A percentile compares a stretch with the other conserved stretches of the same genome.
Conservation (phyloP, 2,888 invertebrate species). For the Phalangium opilio region DNA sequence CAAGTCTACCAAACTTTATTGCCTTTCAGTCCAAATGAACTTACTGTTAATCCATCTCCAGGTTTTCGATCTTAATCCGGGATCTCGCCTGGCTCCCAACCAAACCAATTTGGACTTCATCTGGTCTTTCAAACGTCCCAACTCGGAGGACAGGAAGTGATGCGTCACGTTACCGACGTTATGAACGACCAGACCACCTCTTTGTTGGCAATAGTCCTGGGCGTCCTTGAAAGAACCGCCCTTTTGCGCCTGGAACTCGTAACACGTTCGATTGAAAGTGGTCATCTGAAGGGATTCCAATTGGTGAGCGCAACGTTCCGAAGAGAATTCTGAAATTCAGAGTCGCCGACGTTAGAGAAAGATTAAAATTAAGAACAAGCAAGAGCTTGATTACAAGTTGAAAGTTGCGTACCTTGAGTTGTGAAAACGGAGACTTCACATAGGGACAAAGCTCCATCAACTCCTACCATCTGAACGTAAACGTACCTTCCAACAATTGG, state of each 20-base stretch:
- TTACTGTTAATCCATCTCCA: conserved; percentile 18
- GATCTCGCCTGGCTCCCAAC: conserved; percentile 76
- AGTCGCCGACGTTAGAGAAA: no score
- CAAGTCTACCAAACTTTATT: no score
- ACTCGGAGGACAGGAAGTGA: conserved; percentile 19
- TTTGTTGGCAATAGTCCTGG: conserved; percentile 47
- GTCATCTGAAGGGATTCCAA: conserved; percentile 54
- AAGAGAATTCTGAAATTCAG: conserved; percentile 51
- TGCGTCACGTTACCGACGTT: conserved; percentile 23
- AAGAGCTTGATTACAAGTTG: no score
- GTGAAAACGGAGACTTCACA: conserved; percentile 88
- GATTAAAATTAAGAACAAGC: no score
- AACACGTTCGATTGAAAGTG: conserved; percentile 71
- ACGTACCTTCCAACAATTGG: conserved; percentile 72
- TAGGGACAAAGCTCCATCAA: conserved; percentile 71
- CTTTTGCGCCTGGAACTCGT: conserved; percentile 66
- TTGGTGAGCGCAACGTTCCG: conserved; percentile 57
- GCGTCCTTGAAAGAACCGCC: conserved; percentile 73
- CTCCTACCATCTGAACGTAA: conserved; percentile 73
- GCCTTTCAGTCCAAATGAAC: background rate
- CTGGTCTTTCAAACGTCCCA: conserved; percentile 19
- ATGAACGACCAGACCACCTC: conserved; percentile 31
- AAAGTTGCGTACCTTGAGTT: conserved; percentile 61
- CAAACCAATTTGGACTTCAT: conserved; percentile 42
- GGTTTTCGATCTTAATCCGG: conserved; percentile 8